phyloP scores from a whole-genome alignment of 1,140 invertebrate genomes.

The Leptinotarsa undecemlineata region DNA sequence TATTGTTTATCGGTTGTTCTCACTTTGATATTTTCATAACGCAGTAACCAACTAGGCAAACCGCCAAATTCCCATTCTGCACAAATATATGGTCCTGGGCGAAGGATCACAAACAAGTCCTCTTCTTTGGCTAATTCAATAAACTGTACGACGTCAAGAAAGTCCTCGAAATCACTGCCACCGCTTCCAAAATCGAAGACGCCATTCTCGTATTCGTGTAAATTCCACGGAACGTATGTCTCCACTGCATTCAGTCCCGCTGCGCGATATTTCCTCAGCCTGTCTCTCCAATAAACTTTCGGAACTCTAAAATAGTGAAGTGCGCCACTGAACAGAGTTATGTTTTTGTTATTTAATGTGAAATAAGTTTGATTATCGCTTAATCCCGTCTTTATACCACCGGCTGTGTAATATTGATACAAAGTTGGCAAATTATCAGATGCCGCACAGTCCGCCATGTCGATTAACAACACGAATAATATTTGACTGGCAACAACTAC shows the following conservation, averaged over 20 bases:
- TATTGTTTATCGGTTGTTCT: conserved; percentile 58
- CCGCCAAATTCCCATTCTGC: conserved; percentile 72
- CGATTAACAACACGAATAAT: too few species aligned
- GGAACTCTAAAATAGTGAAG: conserved; percentile 92
- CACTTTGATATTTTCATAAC: conserved; percentile 52
- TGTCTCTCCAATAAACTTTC: conserved; percentile 57
- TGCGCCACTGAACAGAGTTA: conserved; percentile 65
- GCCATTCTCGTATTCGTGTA: conserved; percentile 70
- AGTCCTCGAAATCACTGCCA: conserved; percentile 72
- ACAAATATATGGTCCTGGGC: conserved; percentile 93
- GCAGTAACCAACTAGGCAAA: conserved; percentile 46
- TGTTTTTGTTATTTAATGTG: conserved; percentile 48
- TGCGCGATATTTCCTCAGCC: conserved; percentile 77
- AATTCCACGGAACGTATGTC: conserved; percentile 94
- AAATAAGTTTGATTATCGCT: conserved; percentile 46
- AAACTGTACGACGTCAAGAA: conserved; percentile 64
- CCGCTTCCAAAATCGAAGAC: conserved; percentile 72
- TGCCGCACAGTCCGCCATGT: too few species aligned
- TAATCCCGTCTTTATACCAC: conserved; percentile 44
- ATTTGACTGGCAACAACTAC: too few species aligned
- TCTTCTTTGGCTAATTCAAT: conserved; percentile 80
- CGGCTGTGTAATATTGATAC: conserved; percentile 50
- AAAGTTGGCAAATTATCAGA: conserved; percentile 39
- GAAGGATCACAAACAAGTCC: conserved; percentile 79
- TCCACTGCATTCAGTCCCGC: conserved; percentile 87